These are phyloP conservation scores for Lamellibrachia luymesi DNA, from an alignment of 1,140 invertebrate genomes.

Conservation along the genomic window DNA sequence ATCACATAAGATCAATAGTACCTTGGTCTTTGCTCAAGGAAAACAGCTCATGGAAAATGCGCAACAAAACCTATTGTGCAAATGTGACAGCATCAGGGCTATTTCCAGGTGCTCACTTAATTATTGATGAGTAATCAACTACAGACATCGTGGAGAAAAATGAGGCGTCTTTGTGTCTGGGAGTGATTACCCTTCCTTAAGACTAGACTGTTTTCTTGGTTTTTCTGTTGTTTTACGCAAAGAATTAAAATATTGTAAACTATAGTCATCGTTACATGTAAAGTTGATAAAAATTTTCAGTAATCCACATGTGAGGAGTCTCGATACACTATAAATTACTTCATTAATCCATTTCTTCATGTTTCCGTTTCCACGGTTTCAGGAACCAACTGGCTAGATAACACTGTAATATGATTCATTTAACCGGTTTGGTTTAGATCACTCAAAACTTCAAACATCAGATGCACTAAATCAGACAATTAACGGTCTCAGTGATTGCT, in stretches of 20 bases:
- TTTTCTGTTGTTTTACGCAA: neutral
- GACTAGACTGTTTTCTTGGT: neutral
- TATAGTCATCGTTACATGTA: too few relatives aligned
- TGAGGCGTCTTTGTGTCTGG: neutral
- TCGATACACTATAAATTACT: too few relatives aligned
- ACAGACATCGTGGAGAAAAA: neutral
- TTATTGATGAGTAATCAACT: neutral
- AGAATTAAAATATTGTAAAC: neutral
- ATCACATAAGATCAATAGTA: neutral
- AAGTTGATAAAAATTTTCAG: too few relatives aligned
- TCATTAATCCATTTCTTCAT: too few relatives aligned
- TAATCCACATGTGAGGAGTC: too few relatives aligned
- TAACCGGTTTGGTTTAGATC: too few relatives aligned
- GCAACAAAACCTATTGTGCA: constrained; percentile 1
- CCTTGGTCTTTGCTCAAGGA: neutral
- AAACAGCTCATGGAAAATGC: neutral
- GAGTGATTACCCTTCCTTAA: neutral
- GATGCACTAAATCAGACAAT: too few relatives aligned
- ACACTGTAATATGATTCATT: too few relatives aligned
- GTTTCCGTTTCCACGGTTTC: too few relatives aligned
- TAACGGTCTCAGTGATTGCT: too few relatives aligned
- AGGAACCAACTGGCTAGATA: too few relatives aligned
- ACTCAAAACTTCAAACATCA: too few relatives aligned
- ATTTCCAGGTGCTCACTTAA: neutral
- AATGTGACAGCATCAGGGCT: neutral